Conservation (phyloP, 2,113 vertebrate genomes). For the Pycnonotus jocosus region DNA sequence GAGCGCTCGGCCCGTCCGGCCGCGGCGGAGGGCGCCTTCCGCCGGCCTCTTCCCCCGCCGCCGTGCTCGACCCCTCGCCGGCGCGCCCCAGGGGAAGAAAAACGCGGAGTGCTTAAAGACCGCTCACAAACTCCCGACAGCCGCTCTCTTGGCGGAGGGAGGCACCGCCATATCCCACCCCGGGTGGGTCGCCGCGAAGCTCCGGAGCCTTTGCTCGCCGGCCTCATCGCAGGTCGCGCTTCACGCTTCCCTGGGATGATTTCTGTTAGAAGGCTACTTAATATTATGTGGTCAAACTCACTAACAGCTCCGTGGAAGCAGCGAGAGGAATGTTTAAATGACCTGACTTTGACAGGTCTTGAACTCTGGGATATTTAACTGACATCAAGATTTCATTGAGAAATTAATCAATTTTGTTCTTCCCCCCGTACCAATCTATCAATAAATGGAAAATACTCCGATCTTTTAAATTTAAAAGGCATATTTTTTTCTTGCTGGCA, state of each 20-base stretch:
- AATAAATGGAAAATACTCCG: not conserved
- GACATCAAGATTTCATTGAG: not conserved
- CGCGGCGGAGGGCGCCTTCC: not conserved
- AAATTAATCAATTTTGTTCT: not conserved
- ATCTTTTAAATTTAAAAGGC: not conserved
- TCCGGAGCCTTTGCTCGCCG: not conserved
- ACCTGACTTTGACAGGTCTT: not conserved
- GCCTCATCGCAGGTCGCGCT: rapidly evolving
- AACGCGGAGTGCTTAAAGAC: rapidly evolving
- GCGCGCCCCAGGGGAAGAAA: no score
- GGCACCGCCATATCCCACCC: not conserved
- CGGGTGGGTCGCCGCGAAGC: no score
- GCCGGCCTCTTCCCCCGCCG: rapidly evolving
- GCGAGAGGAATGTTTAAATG: not conserved
- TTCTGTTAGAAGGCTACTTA: not conserved
- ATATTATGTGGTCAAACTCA: not conserved
- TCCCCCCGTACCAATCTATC: no score
- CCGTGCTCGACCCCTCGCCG: no score
- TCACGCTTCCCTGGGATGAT: rapidly evolving
- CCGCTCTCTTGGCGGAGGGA: not conserved
- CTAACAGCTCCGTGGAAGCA: not conserved
- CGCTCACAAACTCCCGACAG: rapidly evolving
- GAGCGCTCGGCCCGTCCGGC: rapidly evolving
- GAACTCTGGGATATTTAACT: not conserved
- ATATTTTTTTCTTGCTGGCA: not conserved